A percentile compares a stretch with the other conserved stretches of the same genome.
Evolutionary conservation across 2,113 vertebrate species (phyloP).

Genomic region (Dicrurus megarhynchus): DNA sequence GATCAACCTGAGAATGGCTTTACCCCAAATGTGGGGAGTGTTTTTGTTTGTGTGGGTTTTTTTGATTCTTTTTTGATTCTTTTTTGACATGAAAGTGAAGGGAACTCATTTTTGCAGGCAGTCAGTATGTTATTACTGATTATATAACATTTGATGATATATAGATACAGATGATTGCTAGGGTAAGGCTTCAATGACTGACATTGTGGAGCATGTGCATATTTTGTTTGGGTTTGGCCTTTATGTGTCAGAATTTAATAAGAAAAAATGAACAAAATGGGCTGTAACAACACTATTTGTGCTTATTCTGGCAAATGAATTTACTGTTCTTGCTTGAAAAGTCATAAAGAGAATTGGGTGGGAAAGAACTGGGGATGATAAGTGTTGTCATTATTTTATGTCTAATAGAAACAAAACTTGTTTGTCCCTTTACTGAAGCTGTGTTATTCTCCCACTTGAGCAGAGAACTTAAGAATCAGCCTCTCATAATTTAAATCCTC

Average conservation of each 20-base stretch:
- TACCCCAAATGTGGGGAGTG: not conserved
- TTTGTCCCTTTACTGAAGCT: not conserved
- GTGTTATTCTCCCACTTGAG: not conserved
- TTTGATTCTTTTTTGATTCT: no score
- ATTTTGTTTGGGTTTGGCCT: not conserved
- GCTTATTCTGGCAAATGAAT: not conserved
- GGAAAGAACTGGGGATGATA: not conserved
- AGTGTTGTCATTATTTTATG: not conserved
- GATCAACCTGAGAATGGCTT: not conserved
- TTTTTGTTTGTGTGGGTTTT: not conserved
- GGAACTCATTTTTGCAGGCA: not conserved
- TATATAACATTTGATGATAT: not conserved
- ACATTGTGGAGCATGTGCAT: not conserved
- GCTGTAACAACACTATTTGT: not conserved
- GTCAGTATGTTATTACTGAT: not conserved
- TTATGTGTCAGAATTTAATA: not conserved
- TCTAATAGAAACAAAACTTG: not conserved
- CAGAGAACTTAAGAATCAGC: not conserved
- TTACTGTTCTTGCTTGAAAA: not conserved
- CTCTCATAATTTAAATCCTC: not conserved
- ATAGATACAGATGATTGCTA: not conserved
- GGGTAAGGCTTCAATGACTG: not conserved
- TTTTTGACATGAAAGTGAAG: not conserved
- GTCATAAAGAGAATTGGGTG: not conserved
- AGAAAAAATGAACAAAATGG: not conserved